Evolutionary conservation across 2,113 vertebrate genomes (phyloP).

Genomic region (Burhinus oedicnemus): DNA sequence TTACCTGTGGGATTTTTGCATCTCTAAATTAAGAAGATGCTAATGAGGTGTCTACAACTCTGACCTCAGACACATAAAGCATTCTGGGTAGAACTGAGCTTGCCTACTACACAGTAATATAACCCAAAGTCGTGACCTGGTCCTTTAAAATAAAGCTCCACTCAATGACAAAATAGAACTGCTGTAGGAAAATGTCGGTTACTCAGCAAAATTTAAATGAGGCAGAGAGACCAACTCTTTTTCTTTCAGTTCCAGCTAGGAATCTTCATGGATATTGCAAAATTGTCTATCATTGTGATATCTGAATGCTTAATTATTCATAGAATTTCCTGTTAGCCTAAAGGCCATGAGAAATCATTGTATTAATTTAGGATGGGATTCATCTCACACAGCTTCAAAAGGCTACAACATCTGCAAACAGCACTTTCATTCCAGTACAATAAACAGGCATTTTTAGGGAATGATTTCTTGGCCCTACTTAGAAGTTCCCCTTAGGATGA

Average conservation of each 20-base stretch:
- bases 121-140: neutral
- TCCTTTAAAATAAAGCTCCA: neutral
- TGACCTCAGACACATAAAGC: neutral
- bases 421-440: neutral
- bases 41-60: neutral
- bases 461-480: neutral
- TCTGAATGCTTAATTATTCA: neutral
- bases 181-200: neutral
- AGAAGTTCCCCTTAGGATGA: neutral
- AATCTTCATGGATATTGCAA: neutral
- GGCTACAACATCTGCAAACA: neutral
- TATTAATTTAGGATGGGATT: neutral
- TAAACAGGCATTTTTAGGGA: neutral
- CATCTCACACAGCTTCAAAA: neutral
- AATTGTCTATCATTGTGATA: neutral
- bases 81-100: neutral
- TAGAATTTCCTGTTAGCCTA: neutral
- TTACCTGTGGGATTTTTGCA: neutral
- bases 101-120: neutral
- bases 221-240: neutral
- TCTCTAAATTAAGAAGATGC: neutral
- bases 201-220: constrained; percentile 24
- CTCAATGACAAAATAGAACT: neutral
- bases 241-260: neutral
- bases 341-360: neutral